phyloP scores from a whole-genome alignment of 2,113 vertebrate genomes.

The Crotalus viridis region DNA sequence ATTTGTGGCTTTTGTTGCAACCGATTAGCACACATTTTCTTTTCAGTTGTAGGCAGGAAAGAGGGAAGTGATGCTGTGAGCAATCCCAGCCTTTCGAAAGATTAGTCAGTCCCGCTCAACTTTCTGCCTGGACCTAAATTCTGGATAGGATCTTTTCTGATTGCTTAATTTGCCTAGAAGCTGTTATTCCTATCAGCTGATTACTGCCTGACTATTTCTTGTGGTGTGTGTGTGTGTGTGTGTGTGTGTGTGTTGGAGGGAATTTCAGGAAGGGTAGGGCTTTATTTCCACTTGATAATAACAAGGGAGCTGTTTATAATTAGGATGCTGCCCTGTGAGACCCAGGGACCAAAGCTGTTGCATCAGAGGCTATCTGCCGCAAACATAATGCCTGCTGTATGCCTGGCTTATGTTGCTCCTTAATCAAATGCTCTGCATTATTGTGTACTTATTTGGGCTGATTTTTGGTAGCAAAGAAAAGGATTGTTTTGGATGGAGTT shows the following conservation, averaged over 20 bases:
- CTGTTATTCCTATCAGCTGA: constrained; percentile 70
- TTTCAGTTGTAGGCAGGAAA: background rate
- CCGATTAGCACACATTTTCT: background rate
- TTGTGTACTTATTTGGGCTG: constrained; percentile 8
- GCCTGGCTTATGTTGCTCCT: accelerated
- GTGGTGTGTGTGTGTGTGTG: background rate
- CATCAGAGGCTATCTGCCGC: background rate
- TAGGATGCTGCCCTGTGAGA: background rate
- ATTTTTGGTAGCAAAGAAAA: background rate
- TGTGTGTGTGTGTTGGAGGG: constrained; percentile 11
- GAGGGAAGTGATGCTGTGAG: background rate
- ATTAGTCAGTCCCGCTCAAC: constrained; percentile 24
- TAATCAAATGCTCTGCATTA: background rate
- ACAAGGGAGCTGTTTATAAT: background rate
- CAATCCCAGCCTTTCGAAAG: background rate
- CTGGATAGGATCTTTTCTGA: constrained; percentile 50
- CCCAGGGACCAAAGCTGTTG: background rate
- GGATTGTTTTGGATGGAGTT: background rate
- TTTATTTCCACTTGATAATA: background rate
- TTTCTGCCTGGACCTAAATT: accelerated
- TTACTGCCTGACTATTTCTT: constrained; percentile 63
- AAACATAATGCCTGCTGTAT: background rate
- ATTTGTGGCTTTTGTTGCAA: background rate
- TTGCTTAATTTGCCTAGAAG: constrained; percentile 51
- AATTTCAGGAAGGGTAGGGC: constrained; percentile 39